phyloP scores from a whole-genome alignment of 2,888 invertebrate species.

The Lithophane ornitopus region DNA sequence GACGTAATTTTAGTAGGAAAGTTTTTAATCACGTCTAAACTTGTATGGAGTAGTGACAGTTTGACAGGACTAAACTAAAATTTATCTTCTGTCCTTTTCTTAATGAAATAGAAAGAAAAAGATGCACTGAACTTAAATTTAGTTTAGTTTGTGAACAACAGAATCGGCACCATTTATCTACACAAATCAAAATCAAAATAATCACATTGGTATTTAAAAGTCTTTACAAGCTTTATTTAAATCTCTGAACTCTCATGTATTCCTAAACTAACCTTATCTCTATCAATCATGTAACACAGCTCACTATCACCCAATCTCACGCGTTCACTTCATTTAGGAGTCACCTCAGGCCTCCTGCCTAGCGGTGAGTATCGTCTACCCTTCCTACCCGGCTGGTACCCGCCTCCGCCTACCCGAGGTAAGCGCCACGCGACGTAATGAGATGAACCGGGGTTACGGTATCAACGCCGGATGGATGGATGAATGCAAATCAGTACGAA shows the following conservation, averaged over 20 bases:
- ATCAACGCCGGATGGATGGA: constrained; percentile 44
- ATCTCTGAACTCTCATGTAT: background rate
- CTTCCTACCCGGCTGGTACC: constrained; percentile 19
- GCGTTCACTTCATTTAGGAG: constrained; percentile 24
- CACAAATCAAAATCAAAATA: background rate
- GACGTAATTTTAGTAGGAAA: too few species aligned
- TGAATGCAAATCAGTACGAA: constrained; percentile 56
- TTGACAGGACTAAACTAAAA: too few species aligned
- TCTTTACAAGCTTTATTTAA: background rate
- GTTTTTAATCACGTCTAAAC: too few species aligned
- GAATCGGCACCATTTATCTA: too few species aligned
- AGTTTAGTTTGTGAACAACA: too few species aligned
- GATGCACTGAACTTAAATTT: too few species aligned
- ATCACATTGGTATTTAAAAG: background rate
- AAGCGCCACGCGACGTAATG: constrained; percentile 65
- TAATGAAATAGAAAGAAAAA: too few species aligned
- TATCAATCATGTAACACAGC: constrained; percentile 14
- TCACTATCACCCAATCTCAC: constrained; percentile 14
- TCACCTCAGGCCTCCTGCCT: constrained; percentile 10
- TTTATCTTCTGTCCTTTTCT: too few species aligned
- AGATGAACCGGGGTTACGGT: constrained; percentile 74
- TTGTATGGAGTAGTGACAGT: too few species aligned
- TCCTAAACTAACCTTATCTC: background rate
- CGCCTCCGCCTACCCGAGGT: constrained; percentile 6
- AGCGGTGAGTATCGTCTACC: constrained; percentile 11